Evolutionary conservation across 2,797 vertebrate species (phyloP), one percentile per base, ranked within the genome.

Genomic region (Enteromius trimaculatus): DNA sequence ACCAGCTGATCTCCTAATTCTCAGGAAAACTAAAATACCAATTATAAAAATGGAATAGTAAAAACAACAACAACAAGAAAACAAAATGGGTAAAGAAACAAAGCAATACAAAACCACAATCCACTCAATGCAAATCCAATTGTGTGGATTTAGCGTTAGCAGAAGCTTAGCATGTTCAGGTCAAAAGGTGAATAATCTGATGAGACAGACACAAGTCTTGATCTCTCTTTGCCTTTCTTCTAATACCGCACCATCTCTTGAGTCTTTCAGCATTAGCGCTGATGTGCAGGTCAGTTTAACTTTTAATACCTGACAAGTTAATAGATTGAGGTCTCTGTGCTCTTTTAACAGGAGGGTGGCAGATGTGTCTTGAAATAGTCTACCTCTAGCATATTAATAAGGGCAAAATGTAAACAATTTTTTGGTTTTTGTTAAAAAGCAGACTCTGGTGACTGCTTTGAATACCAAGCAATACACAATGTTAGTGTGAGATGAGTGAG

Each of bases 181-280:
- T 62, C 53, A 83, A 77, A 31, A 37, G 39, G 51, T 77, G 26
- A 83, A 78, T 83, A 78, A 83, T 78, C 82, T 71, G 26, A 83
- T 71, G 49, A 66, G 71, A 82, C 37, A 19, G 29, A 62, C 64
- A 77, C 17, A 69, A 47, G 26, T 71, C 26, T 55, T 21, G 21
- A 47, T 53, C 64, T 58, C 37, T 72, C 21, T 77, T 21, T 21
- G 16, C 68, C 47, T 83, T 60, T 69, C 34, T 31, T 7, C 55
- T 58, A 42, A 77, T 42, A 7, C 11, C 23, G 14, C 29, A n/a
- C 49, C 26, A 65, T 53, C 47, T 75, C 47, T 26, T 66, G 31
- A 51, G 49, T 68, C 62, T 66, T 14, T 42, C 34, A 58, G 13
- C 23, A 70, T 83, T 70, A 77, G 39, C 1, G 4, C 51, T 37